These are phyloP conservation scores for Phyllostomus discolor DNA, from an alignment of 2,113 vertebrate species.

Conservation along the genomic window DNA sequence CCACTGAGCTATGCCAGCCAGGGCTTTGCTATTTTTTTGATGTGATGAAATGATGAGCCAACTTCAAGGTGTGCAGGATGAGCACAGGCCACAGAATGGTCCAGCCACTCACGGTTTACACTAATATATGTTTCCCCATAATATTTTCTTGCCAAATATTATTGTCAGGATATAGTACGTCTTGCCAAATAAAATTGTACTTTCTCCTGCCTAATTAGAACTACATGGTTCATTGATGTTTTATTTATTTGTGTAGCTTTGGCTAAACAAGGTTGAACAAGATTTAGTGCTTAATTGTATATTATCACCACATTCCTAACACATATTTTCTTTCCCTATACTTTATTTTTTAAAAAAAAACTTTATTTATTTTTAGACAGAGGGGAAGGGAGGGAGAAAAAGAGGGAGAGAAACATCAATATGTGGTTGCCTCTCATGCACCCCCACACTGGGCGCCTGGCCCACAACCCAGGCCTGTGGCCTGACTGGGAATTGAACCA, in stretches of 20 bases:
- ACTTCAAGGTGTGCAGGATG: background rate
- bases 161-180: background rate
- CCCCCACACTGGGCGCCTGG: too few relatives aligned
- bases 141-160: slow-evolving; percentile 1
- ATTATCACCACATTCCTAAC: background rate
- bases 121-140: background rate
- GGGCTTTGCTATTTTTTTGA: background rate
- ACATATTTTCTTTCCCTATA: background rate
- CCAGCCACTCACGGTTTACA: background rate
- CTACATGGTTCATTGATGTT: background rate
- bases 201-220: slow-evolving; percentile 3
- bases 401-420: too few relatives aligned
- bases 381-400: too few relatives aligned
- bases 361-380: too few relatives aligned
- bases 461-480: too few relatives aligned
- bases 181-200: background rate
- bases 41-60: background rate
- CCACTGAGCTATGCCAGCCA: too few relatives aligned
- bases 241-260: background rate
- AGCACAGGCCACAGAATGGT: background rate
- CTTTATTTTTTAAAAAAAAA: background rate
- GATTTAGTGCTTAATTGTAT: background rate
- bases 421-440: too few relatives aligned
- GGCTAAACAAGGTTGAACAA: background rate
- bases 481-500: too few relatives aligned